Conservation (phyloP, 1,140 invertebrate species). For the Dolichoris vasculosae region DNA sequence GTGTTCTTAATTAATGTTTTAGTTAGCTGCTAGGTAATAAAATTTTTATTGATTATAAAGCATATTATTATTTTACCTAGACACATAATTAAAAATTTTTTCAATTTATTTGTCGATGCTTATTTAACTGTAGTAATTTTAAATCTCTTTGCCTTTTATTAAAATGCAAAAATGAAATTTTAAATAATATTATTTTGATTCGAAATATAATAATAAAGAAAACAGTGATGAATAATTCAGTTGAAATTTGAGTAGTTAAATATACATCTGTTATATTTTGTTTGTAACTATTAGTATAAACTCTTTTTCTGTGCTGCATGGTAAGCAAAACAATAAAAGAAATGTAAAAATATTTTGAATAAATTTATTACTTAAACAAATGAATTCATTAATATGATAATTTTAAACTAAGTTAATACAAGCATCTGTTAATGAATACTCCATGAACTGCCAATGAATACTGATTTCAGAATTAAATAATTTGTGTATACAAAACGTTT, state of each 20-base stretch:
- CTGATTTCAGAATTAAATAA: constrained; percentile 1
- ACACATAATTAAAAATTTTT: not conserved
- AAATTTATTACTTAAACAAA: not conserved
- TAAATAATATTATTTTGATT: too few species aligned
- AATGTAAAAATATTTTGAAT: not conserved
- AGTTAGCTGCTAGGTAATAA: not conserved
- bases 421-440: not conserved
- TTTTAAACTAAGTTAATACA: not conserved
- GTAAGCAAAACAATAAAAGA: too few species aligned
- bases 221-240: too few species aligned
- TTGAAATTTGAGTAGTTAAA: not conserved
- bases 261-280: not conserved
- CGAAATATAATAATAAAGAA: too few species aligned
- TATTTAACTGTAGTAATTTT: not conserved
- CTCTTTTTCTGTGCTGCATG: not conserved
- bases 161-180: too few species aligned
- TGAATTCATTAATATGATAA: not conserved
- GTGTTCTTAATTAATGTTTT: not conserved
- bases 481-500: not conserved
- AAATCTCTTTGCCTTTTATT: not conserved
- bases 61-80: not conserved
- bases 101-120: not conserved
- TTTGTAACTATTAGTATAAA: not conserved
- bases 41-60: not conserved
- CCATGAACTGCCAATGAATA: not conserved